These are phyloP conservation scores for Onychomys leucogaster DNA, from an alignment of 2,797 vertebrate genomes.

Conservation along the genomic window DNA sequence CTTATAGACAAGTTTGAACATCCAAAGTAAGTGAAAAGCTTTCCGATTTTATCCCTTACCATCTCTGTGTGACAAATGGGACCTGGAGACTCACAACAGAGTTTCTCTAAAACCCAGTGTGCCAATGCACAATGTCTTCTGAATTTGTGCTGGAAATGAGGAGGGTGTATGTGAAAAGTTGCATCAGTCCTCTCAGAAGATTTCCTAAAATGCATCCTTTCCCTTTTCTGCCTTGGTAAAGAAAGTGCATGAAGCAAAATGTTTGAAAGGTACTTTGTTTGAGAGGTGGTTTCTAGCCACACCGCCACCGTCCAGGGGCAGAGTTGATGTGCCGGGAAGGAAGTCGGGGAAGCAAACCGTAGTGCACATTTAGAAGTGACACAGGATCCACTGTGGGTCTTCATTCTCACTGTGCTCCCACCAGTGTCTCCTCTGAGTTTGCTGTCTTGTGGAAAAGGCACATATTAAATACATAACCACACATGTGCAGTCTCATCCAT, in stretches of 20 bases:
- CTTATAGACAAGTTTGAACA: constrained; percentile 95
- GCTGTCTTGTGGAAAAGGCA: not conserved
- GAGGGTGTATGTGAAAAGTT: constrained; percentile 46
- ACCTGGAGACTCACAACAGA: not conserved
- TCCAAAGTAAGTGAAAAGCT: constrained; percentile 92
- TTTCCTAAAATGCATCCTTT: not conserved
- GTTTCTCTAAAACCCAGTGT: not conserved
- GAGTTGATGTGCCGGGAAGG: not conserved
- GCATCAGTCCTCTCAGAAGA: not conserved
- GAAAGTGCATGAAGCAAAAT: not conserved
- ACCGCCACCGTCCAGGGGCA: not conserved
- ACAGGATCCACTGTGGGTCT: not conserved
- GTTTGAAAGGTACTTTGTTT: constrained; percentile 28
- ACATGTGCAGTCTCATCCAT: not conserved
- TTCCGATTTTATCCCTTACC: constrained; percentile 11
- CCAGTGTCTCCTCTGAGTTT: not conserved
- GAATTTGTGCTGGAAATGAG: constrained; percentile 53
- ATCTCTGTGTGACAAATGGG: constrained; percentile 16
- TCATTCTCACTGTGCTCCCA: not conserved
- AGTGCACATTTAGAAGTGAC: not conserved
- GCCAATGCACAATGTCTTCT: constrained; percentile 66
- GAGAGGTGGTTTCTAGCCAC: not conserved
- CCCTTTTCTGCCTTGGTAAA: constrained; percentile 28
- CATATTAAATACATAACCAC: not conserved
- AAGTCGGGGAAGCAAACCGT: not conserved